Evolutionary conservation across 2,888 invertebrate genomes (phyloP).

Genomic region (Eueremaeus valkanovi): DNA sequence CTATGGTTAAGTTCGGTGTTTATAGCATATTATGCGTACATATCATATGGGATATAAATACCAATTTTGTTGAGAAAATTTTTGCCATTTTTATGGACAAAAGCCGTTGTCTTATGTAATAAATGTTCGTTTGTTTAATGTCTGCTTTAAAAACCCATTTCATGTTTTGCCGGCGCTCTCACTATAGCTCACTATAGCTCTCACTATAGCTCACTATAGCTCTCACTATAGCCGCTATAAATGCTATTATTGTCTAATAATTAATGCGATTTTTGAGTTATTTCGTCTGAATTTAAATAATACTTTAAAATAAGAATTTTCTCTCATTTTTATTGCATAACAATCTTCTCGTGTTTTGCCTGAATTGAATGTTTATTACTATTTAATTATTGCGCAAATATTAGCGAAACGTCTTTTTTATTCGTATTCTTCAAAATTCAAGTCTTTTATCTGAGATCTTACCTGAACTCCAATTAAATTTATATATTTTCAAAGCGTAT

Average conservation of each 20-base stretch:
- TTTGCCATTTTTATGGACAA: background rate
- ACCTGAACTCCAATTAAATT: background rate
- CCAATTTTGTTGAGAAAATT: background rate
- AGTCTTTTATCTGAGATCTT: background rate
- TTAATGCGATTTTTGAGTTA: conserved; percentile 2
- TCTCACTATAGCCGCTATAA: background rate
- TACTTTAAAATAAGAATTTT: too few species aligned
- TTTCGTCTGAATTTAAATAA: background rate
- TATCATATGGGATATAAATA: background rate
- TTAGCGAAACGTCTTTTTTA: background rate
- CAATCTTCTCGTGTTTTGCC: background rate
- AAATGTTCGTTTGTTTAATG: background rate
- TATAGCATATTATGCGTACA: background rate
- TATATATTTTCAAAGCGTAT: background rate
- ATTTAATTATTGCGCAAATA: conserved; percentile 5
- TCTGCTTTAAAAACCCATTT: background rate
- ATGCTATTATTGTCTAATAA: background rate
- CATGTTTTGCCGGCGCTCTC: background rate
- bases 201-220: background rate
- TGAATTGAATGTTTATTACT: conserved; percentile 16
- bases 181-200: background rate
- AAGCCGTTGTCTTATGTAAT: background rate
- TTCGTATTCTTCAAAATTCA: too few species aligned
- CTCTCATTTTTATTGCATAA: too few species aligned
- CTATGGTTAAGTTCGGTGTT: background rate